Base-by-base conservation (phyloP, 2,888 invertebrate species). In the Automeris io region DNA sequence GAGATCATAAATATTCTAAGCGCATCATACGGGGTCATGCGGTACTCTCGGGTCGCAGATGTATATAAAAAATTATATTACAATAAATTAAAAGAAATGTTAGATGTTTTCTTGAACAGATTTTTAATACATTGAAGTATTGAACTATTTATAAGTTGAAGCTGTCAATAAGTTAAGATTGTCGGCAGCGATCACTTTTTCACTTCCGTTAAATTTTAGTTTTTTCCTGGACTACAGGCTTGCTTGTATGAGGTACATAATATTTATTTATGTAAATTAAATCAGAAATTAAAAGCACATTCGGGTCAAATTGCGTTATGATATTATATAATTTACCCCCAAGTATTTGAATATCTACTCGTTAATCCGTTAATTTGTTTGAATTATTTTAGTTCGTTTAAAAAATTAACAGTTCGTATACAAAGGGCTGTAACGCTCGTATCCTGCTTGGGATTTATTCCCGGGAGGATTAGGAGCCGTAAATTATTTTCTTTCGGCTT, bases 401-500 rank as follows among this genome's bases (percentile, higher is more conserved):
- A 65, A 66, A 64, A 71, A 60, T 57, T 62, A 65, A 71, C 69
- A 61, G 57, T 66, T 65, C 62, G 57, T 65, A 64, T 64, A 58
- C n/a, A 65, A 63, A 51, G 35, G 61, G 53, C 57, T 53, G 56
- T 58, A 66, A 64, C 60, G 66, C 61, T 58, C 67, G 63, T 67
- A 77, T 81, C 80, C 80, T 72, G 80, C 48, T 54, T 46, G 46
- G 52, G 52, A 70, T 72, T 64, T 71, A 74, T 74, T 69, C 70
- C 62, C 53, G 68, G 63, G 46, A 54, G 67, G 67, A 72, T 78
- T 71, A 73, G 60, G 57, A 52, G 64, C 60, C 64, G 61, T 83
- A 80, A 82, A 81, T 81, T 81, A 81, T 80, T 67, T 79, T 72
- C 70, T 61, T 70, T 63, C 46, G 50, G 58, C 51, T 54, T 74